These are phyloP conservation scores for Oryzias celebensis DNA, from an alignment of 2,113 vertebrate genomes.

Conservation along the genomic window DNA sequence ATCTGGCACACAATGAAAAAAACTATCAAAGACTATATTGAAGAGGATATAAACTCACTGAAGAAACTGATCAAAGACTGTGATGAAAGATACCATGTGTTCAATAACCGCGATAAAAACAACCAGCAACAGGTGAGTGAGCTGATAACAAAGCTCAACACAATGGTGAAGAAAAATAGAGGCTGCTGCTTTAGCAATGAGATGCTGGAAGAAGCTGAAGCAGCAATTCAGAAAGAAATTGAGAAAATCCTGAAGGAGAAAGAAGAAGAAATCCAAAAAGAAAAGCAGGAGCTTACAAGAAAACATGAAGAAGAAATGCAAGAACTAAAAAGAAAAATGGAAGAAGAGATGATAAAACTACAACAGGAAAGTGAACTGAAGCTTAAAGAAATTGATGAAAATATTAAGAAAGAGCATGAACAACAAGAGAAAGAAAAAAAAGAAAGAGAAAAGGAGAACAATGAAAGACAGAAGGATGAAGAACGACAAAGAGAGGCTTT, in stretches of 20 bases:
- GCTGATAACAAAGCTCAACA: neutral
- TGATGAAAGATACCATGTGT: neutral
- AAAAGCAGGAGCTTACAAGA: neutral
- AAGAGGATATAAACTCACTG: too few relatives aligned
- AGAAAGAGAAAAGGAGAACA: neutral
- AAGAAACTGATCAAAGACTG: neutral
- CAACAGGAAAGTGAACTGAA: neutral
- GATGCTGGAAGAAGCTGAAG: slow-evolving; percentile 1
- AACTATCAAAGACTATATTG: too few relatives aligned
- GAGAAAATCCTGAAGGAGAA: neutral
- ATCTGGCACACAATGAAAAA: neutral
- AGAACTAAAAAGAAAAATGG: neutral
- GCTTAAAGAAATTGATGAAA: neutral
- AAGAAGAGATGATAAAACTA: neutral
- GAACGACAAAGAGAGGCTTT: neutral
- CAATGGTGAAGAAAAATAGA: neutral
- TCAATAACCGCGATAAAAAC: neutral
- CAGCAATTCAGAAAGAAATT: neutral
- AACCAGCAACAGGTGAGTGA: neutral
- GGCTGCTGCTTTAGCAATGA: neutral
- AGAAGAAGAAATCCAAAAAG: neutral
- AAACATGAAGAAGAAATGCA: neutral
- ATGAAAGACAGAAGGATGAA: neutral
- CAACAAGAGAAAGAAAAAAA: neutral
- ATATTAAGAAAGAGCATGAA: neutral